Base-by-base conservation (phyloP, 2,888 invertebrate genomes). In the Prenolepis imparis region DNA sequence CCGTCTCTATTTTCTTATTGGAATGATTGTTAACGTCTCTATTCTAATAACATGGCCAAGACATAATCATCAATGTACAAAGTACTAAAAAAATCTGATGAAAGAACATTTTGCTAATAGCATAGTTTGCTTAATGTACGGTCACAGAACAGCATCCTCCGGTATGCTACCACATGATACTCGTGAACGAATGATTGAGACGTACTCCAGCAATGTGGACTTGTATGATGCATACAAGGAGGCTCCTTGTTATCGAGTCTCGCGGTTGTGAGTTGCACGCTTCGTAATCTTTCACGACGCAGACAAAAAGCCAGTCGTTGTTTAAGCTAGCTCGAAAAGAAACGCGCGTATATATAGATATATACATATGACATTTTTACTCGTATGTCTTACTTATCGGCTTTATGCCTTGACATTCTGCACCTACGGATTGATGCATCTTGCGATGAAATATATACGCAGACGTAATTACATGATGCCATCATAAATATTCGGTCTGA, bases 121-220 rank as follows among this genome's bases (percentile, higher is more conserved):
- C 55, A 32, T 21, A n/a, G 21, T 64, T 77, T 73, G 21, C 44
- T 66, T 48, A 52, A 73, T 64, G 85, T 36, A 61, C 6, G 24
- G 52, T 66, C 82, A 28, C 3, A 70, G 75, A 87, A 80, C 82
- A 87, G 63, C 86, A 87, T 89, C 57, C 80, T 81, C 70, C 70
- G 82, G 68, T 87, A 87, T 89, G 86, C 89, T 81, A 87, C 72
- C 84, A 87, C 89, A 87, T 87, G 89, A 82, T 84, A 75, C 86
- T 87, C 84, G 87, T 78, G 84, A 88, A 88, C 84, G 88, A 83
- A 74, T 88, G 88, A 88, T 88, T 88, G 89, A 88, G 88, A 88
- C 75, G 85, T 88, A 83, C 72, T 80, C 78, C 74, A 67, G 75
- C 64, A 52, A 81, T 73, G 73, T n/a, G 28, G 28, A 77, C 83